Base-by-base conservation (phyloP, 2,888 invertebrate species). In the Oasisia sp. region DNA sequence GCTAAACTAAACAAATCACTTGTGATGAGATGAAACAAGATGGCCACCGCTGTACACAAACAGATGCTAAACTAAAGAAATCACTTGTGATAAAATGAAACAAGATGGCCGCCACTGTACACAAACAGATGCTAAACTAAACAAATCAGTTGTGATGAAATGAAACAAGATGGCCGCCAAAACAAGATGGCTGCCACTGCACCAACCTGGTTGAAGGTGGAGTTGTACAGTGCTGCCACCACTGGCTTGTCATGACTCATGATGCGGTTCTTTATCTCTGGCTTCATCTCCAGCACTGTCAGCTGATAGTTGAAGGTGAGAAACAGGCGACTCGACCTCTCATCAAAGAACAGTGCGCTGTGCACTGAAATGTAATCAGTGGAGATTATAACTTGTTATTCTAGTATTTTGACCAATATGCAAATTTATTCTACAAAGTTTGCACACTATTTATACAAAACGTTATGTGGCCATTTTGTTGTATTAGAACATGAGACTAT, bases 201-300 rank as follows among this genome's bases (percentile, higher is more conserved):
- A 74, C 74, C 91, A 92, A 96, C 96, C 95, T 96, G 96, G 93
- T 96, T 96, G 93, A 95, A 96, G 7, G 95, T 94, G 27, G 94
- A 94, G 94, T 96, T 96, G 93, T 96, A 96, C 32, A 95, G 91
- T 9, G 95, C 96, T 19, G 95, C 94, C 7, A 96, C 95, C 2
- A 96, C 95, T 0, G 96, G 95, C 93, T 95, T 96, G 92, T 96
- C 96, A 93, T 96, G 96, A 91, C 95, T 96, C 94, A 96, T 94
- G 50, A 96, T 94, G 38, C 96, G 94, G 93, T 96, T 95, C 89
- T 94, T 95, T 44, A 96, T 94, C 94, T 96, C 96, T 0, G 94
- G 94, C 93, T 96, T 96, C 95, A 96, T 96, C 93, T 96, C 96
- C 94, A 96, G 94, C 92, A 95, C 93, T 0, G 95, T 95, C 90